Evolutionary conservation across 2,797 vertebrate genomes (phyloP).

Genomic region (Pelobates cultripes): DNA sequence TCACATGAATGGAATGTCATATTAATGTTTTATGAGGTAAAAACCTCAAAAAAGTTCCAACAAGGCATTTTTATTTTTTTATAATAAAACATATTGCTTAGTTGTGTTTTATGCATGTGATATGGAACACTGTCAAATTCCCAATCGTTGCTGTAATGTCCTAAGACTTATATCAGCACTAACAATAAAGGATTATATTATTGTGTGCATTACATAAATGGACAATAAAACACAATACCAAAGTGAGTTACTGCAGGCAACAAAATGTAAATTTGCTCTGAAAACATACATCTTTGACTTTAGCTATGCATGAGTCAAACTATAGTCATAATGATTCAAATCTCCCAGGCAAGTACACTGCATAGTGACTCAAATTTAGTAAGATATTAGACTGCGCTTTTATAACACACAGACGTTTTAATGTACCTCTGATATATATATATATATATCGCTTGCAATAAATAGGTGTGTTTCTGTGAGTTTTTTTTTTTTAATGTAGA

Average conservation of each 20-base stretch:
- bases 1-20: not conserved
- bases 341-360: not conserved
- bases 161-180: not conserved
- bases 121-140: not conserved
- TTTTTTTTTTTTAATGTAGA: too few relatives aligned
- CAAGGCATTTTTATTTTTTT: slow-evolving; percentile 2
- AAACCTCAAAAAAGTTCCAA: not conserved
- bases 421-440: too few relatives aligned
- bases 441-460: too few relatives aligned
- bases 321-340: slow-evolving; percentile 21
- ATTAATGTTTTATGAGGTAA: slow-evolving; percentile 1
- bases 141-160: not conserved
- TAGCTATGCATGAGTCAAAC: slow-evolving; percentile 1
- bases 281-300: slow-evolving; percentile 4
- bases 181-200: not conserved
- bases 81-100: slow-evolving; percentile 1
- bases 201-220: not conserved
- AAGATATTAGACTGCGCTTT: too few relatives aligned
- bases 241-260: not conserved
- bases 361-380: slow-evolving; percentile 1
- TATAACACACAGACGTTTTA: too few relatives aligned
- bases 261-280: slow-evolving; percentile 4
- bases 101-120: not conserved
- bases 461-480: too few relatives aligned
- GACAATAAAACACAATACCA: not conserved